Conservation (phyloP, 2,113 vertebrate genomes). For the Atherinomorus stipes region DNA sequence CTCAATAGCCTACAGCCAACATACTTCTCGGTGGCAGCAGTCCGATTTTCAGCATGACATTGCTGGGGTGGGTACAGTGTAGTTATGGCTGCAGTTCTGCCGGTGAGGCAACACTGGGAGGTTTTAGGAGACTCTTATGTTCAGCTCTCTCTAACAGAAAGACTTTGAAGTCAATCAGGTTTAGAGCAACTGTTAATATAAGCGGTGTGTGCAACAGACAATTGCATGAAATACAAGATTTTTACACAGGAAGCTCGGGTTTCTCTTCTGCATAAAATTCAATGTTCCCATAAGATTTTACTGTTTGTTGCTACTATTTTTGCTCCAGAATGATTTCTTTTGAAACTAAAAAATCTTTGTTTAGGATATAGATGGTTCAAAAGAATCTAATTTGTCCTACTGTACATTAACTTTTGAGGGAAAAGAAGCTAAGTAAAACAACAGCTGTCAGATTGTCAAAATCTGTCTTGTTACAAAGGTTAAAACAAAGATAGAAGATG, state of each 20-base stretch:
- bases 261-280: not conserved
- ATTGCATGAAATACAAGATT: not conserved
- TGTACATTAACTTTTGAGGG: too few relatives aligned
- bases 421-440: too few relatives aligned
- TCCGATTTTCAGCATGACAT: constrained; percentile 27
- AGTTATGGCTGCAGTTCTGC: constrained; percentile 17
- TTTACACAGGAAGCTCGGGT: not conserved
- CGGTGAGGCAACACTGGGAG: constrained; percentile 1
- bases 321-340: too few relatives aligned
- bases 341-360: too few relatives aligned
- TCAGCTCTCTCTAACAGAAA: not conserved
- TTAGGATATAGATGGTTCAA: too few relatives aligned
- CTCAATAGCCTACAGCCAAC: constrained; percentile 10
- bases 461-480: too few relatives aligned
- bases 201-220: not conserved
- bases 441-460: too few relatives aligned
- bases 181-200: not conserved
- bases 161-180: not conserved
- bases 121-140: not conserved
- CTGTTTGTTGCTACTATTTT: too few relatives aligned
- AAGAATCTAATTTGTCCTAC: too few relatives aligned
- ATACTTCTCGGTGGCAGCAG: not conserved
- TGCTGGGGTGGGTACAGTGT: constrained; percentile 1
- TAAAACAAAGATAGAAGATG: too few relatives aligned
- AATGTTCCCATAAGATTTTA: too few relatives aligned